Conservation (phyloP, 2,113 vertebrate species). For the Tragulus kanchil region DNA sequence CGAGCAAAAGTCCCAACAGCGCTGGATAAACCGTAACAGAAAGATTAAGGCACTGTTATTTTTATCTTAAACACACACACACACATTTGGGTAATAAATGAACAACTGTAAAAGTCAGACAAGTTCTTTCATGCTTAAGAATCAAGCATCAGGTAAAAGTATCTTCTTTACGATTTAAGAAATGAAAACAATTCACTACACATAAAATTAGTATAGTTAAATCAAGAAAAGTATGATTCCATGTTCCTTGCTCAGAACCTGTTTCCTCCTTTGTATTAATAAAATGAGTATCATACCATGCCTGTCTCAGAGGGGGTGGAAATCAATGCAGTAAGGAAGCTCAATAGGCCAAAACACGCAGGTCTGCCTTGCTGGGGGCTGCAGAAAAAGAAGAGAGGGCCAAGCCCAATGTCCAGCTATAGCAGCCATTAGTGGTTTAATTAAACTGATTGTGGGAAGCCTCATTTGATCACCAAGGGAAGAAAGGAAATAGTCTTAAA, state of each 20-base stretch:
- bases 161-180: constrained; percentile 1
- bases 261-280: not conserved
- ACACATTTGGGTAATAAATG: not conserved
- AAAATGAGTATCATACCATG: not conserved
- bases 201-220: constrained; percentile 34
- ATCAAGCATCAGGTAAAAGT: constrained; percentile 44
- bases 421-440: not conserved
- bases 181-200: constrained; percentile 15
- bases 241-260: no score
- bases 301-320: not conserved
- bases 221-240: not conserved
- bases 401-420: not conserved
- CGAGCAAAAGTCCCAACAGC: constrained; percentile 98
- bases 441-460: not conserved
- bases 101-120: not conserved
- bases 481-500: not conserved
- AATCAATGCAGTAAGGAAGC: not conserved
- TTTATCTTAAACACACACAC: not conserved
- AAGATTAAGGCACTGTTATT: not conserved
- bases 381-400: not conserved
- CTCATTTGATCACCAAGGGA: not conserved
- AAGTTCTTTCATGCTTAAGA: not conserved
- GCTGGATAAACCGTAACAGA: constrained; percentile 83
- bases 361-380: not conserved
- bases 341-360: not conserved